A percentile compares a stretch with the other conserved stretches of the same genome.
phyloP scores from a whole-genome alignment of 2,113 vertebrate species.

The Muntiacus muntjak region DNA sequence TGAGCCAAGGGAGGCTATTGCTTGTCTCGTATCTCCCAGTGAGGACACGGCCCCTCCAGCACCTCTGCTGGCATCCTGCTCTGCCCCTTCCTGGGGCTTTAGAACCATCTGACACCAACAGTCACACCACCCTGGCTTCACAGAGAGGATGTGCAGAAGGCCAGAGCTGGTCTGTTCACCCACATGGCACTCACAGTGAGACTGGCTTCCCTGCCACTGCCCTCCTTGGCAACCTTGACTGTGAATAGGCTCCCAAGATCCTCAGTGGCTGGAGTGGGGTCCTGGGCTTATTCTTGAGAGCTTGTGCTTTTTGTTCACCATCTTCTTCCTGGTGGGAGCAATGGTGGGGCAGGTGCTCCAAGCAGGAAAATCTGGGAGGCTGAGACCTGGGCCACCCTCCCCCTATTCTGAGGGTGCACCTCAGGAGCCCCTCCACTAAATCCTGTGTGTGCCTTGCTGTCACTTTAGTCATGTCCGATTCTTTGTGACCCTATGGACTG shows the following conservation, averaged over 20 bases:
- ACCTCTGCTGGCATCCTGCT: not conserved
- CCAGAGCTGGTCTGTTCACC: not conserved
- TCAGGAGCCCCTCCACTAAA: not conserved
- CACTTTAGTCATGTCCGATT: not conserved
- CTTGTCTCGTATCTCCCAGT: not conserved
- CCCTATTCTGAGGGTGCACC: not conserved
- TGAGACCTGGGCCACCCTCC: not conserved
- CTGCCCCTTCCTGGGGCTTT: not conserved
- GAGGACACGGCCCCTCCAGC: not conserved
- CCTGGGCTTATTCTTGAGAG: not conserved
- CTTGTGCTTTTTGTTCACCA: not conserved
- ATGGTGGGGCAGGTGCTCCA: not conserved
- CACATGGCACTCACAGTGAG: not conserved
- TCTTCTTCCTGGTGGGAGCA: not conserved
- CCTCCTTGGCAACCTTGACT: not conserved
- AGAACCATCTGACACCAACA: not conserved
- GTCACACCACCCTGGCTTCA: not conserved
- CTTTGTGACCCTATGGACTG: not conserved
- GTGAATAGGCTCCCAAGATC: fast-evolving
- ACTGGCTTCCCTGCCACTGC: fast-evolving
- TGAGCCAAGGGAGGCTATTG: not conserved
- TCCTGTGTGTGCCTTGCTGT: not conserved
- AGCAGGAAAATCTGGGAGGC: not conserved
- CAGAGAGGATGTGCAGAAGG: not conserved
- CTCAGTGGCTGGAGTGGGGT: not conserved